Evolutionary conservation across 2,113 vertebrate genomes (phyloP).

Genomic region (Copsychus sechellarum): DNA sequence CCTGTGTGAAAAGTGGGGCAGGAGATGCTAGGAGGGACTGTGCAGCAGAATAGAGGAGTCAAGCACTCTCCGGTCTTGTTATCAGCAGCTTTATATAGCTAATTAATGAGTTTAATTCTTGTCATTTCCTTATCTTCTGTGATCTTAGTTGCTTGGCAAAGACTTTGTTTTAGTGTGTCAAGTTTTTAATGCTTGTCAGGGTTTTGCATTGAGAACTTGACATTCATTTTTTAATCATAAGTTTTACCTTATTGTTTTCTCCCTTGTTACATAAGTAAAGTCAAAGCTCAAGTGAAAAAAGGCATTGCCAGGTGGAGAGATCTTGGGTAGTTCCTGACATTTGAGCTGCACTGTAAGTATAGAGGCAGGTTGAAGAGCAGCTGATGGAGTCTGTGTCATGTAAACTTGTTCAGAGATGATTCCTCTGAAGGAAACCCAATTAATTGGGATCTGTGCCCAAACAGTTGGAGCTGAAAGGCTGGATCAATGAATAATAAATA

Average conservation of each 20-base stretch:
- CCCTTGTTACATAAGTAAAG: not conserved
- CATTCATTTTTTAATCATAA: not conserved
- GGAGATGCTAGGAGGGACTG: not conserved
- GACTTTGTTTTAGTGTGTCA: not conserved
- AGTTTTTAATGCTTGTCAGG: not conserved
- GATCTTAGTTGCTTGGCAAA: conserved; percentile 12
- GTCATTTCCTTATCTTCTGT: not conserved
- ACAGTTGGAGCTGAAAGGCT: not conserved
- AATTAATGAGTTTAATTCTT: conserved; percentile 34
- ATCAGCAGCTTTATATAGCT: not conserved
- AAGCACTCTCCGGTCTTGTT: not conserved
- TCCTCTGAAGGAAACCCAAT: not conserved
- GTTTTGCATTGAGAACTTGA: not conserved
- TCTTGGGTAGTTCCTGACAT: not conserved
- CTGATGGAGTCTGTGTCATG: not conserved
- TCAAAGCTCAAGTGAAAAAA: not conserved
- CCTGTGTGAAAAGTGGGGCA: not conserved
- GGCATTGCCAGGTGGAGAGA: not conserved
- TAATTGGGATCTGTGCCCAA: not conserved
- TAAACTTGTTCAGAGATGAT: not conserved
- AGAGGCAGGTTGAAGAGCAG: not conserved
- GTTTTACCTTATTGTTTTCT: not conserved
- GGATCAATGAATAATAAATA: not conserved
- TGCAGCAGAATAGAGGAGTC: not conserved
- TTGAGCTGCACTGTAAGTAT: not conserved